Evolutionary conservation across 2,888 invertebrate genomes (phyloP).

Genomic region (Arge pagana): DNA sequence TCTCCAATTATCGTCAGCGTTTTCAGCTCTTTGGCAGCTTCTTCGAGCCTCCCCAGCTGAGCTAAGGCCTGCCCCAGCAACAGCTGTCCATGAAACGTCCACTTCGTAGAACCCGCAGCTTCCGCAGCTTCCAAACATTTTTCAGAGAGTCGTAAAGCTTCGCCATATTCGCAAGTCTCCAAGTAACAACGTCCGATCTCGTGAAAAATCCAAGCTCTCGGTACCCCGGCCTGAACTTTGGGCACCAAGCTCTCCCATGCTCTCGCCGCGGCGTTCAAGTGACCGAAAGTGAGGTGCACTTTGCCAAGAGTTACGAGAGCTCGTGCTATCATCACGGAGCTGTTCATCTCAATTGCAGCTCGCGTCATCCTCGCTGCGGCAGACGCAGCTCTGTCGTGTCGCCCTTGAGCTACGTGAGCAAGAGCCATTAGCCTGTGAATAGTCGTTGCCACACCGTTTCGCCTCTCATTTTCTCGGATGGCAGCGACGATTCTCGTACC

Average conservation of each 20-base stretch:
- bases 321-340: slow-evolving; percentile 31
- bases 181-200: slow-evolving; percentile 46
- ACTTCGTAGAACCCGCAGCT: slow-evolving; percentile 40
- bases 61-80: slow-evolving; percentile 43
- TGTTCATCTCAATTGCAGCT: slow-evolving; percentile 34
- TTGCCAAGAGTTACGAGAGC: slow-evolving; percentile 44
- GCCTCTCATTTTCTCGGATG: slow-evolving; percentile 34
- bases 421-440: slow-evolving; percentile 42
- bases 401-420: slow-evolving; percentile 36
- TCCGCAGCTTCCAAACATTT: slow-evolving; percentile 38
- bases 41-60: slow-evolving; percentile 40
- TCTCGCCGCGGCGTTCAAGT: slow-evolving; percentile 41
- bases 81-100: slow-evolving; percentile 44
- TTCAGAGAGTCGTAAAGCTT: slow-evolving; percentile 35
- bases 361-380: slow-evolving; percentile 39
- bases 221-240: slow-evolving; percentile 30
- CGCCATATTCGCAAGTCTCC: slow-evolving; percentile 36
- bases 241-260: slow-evolving; percentile 43
- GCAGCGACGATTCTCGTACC: slow-evolving; percentile 30
- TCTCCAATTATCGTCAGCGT: slow-evolving; percentile 32
- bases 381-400: slow-evolving; percentile 47
- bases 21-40: slow-evolving; percentile 38
- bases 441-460: too few relatives aligned
- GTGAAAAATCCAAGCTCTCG: slow-evolving; percentile 38
- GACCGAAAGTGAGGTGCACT: slow-evolving; percentile 47